Evolutionary conservation across 2,113 vertebrate species (phyloP), one percentile per base, ranked within the genome.

Genomic region (Cyanoliseus patagonus): DNA sequence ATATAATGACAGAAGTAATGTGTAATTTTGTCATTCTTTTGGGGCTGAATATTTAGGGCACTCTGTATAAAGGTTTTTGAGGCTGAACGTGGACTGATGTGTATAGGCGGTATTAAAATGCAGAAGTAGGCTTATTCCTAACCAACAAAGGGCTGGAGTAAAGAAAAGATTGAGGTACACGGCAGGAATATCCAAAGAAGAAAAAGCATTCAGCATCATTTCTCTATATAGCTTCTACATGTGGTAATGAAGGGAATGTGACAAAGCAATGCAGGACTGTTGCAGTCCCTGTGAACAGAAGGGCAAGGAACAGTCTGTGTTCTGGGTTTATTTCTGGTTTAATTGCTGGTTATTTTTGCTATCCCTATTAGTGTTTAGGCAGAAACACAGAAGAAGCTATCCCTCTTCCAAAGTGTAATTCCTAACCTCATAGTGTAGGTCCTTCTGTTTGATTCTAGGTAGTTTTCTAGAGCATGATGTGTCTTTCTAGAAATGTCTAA

Each of bases 11-110:
- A 13, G 30, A 76, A 49, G 69, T 33, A 57, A 67, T 27, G 86
- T 63, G 78, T 31, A 81, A 41, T 94, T 93, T 80, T 94, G 80
- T 86, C 80, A 30, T 83, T 91, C 55, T 86, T 42, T 83, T 93
- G 88, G 46, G 68, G 70, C 37, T 83, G 88, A 72, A 39, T 86
- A n/a, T 92, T 92, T 82, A 87, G 83, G 63, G 53, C n/a, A 13
- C 61, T 78, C 75, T 28, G 23, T 68, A 2, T 22, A 55, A 61
- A 64, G 42, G 81, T 18, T 92, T 94, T 67, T 68, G 72, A 69
- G 73, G 53, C 80, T 57, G 47, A 78, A 41, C 22, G 39, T 31
- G 51, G 49, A 41, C 64, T 67, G 89, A 12, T 86, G 70, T 3
- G 35, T 8, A 1, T 11, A 88, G 72, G 49, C 25, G 23, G 62